Conservation (phyloP, 1,140 invertebrate genomes). For the Lasaia peninsularis region DNA sequence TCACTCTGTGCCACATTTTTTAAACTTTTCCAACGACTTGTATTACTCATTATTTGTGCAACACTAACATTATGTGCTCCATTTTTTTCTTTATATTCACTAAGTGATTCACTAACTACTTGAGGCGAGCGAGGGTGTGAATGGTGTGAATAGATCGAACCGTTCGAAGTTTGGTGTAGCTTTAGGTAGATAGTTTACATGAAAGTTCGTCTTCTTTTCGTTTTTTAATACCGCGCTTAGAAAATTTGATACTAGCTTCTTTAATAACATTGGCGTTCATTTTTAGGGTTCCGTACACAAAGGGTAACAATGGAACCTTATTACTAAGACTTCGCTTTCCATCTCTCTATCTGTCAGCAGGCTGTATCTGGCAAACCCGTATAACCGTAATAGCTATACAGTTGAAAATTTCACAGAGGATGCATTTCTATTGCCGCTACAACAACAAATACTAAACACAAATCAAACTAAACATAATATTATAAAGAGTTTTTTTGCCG, state of each 20-base stretch:
- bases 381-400: too few species aligned
- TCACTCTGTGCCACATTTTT: slow-evolving; percentile 40
- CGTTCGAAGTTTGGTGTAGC: slow-evolving; percentile 22
- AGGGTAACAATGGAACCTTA: too few species aligned
- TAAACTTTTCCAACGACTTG: slow-evolving; percentile 36
- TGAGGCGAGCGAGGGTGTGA: slow-evolving; percentile 23
- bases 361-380: too few species aligned
- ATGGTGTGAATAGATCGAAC: slow-evolving; percentile 27
- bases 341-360: too few species aligned
- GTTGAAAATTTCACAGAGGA: too few species aligned
- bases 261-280: neutral
- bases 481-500: too few species aligned
- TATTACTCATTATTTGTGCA: slow-evolving; percentile 26
- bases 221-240: slow-evolving; percentile 25
- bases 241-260: slow-evolving; percentile 25
- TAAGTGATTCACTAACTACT: slow-evolving; percentile 24
- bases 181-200: slow-evolving; percentile 28
- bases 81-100: slow-evolving; percentile 6
- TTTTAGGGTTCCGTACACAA: too few species aligned
- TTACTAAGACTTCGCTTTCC: too few species aligned
- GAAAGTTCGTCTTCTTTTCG: slow-evolving; percentile 26
- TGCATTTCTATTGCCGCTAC: too few species aligned
- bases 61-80: slow-evolving; percentile 8
- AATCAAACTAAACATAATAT: too few species aligned
- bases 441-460: too few species aligned